Base-by-base conservation (phyloP, 2,888 invertebrate genomes). In the Tenthredo notha region DNA sequence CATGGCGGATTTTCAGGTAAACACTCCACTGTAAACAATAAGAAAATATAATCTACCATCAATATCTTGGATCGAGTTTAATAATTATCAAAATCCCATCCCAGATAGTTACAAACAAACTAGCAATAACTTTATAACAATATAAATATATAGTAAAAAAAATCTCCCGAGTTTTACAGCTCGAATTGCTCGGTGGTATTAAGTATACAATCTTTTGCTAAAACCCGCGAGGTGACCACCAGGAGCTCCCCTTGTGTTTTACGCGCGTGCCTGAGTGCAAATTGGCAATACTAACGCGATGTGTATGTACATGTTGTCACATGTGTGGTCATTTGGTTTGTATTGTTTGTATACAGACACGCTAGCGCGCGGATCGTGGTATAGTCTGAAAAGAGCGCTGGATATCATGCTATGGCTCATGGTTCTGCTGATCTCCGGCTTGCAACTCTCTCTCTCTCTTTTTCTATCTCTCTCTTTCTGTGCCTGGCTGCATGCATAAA, bases 171-270 rank as follows among this genome's bases (percentile, higher is more conserved):
- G 25, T 61, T 61, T 25, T 9, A 25, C 21, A 61, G 25, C 25
- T 61, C 61, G 61, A 1, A 54, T 54, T 6, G 18, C 54, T 54
- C 54, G n/a, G 6, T n/a, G n/a, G 61, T 25, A 25, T 61, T 61
- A 61, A 67, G 67, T 67, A 67, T 67, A 67, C 12, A 67, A 33
- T 67, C 29, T 33, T 67, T 67, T 33, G 67, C 33, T 18, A 67
- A 67, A 67, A 67, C 33, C 67, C 67, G 67, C 33, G 67, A 67
- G 67, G 67, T 67, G 67, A 67, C 67, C 33, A 67, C 67, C 67
- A 33, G 67, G 67, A 67, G 67, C 67, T 67, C 67, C 67, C 67
- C 67, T 67, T 67, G 67, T 67, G 67, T 67, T 67, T 33, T 18
- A 67, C 67, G 33, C 67, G 29, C 15, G 67, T 33, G 33, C 33